Conservation (phyloP, 2,797 vertebrate genomes). For the Podargus strigoides region DNA sequence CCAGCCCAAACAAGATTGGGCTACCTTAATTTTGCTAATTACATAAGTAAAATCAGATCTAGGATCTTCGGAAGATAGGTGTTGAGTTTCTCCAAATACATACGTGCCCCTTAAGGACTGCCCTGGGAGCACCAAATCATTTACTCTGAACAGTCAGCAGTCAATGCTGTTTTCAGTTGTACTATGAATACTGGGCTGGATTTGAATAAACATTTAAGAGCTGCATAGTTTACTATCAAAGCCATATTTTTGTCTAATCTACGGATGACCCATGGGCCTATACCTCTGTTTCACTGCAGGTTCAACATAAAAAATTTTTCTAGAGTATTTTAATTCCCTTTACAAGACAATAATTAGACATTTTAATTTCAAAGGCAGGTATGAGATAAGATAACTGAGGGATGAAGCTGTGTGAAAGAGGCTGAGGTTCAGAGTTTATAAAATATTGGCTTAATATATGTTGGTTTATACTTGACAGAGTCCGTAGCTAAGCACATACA, state of each 20-base stretch:
- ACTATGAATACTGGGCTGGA: not conserved
- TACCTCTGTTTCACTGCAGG: not conserved
- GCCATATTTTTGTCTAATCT: not conserved
- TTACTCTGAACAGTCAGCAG: not conserved
- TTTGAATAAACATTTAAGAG: not conserved
- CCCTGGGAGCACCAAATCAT: not conserved
- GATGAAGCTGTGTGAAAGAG: not conserved
- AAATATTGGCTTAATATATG: not conserved
- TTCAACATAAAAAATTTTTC: not conserved
- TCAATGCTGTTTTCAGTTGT: not conserved
- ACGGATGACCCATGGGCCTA: not conserved
- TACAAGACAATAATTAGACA: not conserved
- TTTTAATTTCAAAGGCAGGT: not conserved
- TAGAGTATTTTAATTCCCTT: not conserved
- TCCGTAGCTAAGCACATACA: not conserved
- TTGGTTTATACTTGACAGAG: not conserved
- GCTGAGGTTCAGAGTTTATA: not conserved
- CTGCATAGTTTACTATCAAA: not conserved
- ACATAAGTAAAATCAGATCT: not conserved
- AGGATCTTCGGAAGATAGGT: not conserved
- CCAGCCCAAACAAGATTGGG: not conserved
- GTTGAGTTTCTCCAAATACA: rapidly evolving
- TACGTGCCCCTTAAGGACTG: not conserved
- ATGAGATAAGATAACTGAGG: not conserved
- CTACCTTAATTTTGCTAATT: not conserved